Evolutionary conservation across 1,140 invertebrate genomes (phyloP).

Genomic region (Trichonephila clavipes): DNA sequence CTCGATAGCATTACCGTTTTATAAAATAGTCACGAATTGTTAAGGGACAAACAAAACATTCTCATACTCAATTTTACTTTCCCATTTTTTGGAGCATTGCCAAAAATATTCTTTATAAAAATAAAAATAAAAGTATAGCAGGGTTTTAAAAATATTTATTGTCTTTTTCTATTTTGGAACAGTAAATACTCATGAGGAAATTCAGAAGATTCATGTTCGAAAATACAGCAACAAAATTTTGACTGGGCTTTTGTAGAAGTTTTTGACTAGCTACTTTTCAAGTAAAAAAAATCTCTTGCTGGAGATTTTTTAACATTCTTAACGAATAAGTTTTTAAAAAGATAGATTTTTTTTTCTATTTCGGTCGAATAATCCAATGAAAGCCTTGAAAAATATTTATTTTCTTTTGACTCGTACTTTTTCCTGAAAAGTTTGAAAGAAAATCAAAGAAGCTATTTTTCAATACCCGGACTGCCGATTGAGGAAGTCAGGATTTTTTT

Average conservation of each 20-base stretch:
- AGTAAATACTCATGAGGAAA: constrained; percentile 10
- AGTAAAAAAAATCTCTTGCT: neutral
- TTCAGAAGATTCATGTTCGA: neutral
- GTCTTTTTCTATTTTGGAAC: neutral
- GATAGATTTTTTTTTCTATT: neutral
- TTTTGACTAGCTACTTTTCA: neutral
- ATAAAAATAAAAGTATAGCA: neutral
- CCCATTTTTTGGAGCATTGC: neutral
- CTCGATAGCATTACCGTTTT: constrained; percentile 1
- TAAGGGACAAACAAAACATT: neutral
- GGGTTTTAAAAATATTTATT: constrained; percentile 10
- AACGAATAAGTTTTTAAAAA: neutral
- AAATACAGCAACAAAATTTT: neutral
- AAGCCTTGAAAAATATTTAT: neutral
- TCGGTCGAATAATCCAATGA: neutral
- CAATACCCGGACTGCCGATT: neutral
- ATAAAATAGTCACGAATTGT: constrained; percentile 7
- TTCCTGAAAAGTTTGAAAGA: neutral
- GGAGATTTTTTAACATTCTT: neutral
- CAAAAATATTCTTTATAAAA: neutral
- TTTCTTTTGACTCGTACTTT: neutral
- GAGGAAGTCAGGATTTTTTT: neutral
- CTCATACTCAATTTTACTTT: neutral
- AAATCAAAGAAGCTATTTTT: constrained; percentile 1
- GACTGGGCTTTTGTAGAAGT: neutral